Evolutionary conservation across 2,113 vertebrate species (phyloP).

Genomic region (Catharus bicknelli): DNA sequence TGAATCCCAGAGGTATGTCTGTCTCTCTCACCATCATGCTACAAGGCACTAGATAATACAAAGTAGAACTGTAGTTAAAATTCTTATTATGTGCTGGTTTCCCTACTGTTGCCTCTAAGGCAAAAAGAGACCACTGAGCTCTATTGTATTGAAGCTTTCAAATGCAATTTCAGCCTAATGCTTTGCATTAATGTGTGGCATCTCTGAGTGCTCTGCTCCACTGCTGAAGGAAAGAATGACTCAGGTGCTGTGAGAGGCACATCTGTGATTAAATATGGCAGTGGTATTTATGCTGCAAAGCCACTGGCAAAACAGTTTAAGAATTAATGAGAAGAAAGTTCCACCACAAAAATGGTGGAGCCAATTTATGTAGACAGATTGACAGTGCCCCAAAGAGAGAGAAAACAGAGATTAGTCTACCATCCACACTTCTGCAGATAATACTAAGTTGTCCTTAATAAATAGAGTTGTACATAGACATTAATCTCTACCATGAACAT

Average conservation of each 20-base stretch:
- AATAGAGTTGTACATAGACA: not conserved
- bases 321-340: not conserved
- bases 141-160: slow-evolving; percentile 34
- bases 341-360: not conserved
- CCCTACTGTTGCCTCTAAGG: slow-evolving; percentile 32
- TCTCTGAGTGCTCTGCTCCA: not conserved
- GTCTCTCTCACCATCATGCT: not conserved
- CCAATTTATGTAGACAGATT: not conserved
- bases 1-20: not conserved
- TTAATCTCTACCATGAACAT: not conserved
- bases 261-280: not conserved
- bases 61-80: slow-evolving; percentile 39
- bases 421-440: not conserved
- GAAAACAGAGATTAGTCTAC: not conserved
- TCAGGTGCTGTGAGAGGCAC: not conserved
- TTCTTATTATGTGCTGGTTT: slow-evolving; percentile 26
- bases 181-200: not conserved
- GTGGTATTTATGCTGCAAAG: not conserved
- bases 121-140: slow-evolving; percentile 19
- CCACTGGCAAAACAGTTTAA: not conserved
- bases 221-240: not conserved
- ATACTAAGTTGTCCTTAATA: not conserved
- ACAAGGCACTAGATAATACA: not conserved
- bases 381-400: not conserved
- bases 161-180: slow-evolving; percentile 40